A percentile compares a stretch with the other conserved stretches of the same genome.
Evolutionary conservation across 2,113 vertebrate species (phyloP).

Genomic region (Noturus placidus): DNA sequence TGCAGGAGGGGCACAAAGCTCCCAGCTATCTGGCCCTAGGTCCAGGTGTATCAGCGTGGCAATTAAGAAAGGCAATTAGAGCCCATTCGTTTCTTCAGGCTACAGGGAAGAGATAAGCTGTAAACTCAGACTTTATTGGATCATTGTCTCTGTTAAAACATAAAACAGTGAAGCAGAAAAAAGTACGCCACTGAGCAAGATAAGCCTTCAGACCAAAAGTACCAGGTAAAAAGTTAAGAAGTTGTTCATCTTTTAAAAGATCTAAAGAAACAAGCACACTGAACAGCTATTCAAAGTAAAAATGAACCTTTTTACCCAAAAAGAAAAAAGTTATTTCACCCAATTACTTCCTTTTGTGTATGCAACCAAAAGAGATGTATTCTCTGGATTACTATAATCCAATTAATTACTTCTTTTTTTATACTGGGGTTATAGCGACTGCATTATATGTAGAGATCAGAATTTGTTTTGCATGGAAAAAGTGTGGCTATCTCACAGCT

Average conservation of each 20-base stretch:
- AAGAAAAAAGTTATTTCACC: background rate
- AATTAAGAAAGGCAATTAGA: slow-evolving; percentile 60
- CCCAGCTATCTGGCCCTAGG: slow-evolving; percentile 40
- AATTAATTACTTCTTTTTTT: background rate
- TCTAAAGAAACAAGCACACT: background rate
- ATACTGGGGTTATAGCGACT: background rate
- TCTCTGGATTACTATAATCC: background rate
- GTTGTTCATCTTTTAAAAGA: slow-evolving; percentile 30
- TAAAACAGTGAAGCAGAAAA: slow-evolving; percentile 53
- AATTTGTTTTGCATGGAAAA: background rate
- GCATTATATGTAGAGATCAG: background rate
- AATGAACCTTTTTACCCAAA: background rate
- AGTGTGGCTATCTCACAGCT: background rate
- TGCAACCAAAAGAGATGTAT: background rate
- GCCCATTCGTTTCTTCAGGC: slow-evolving; percentile 62
- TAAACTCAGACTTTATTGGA: slow-evolving; percentile 67
- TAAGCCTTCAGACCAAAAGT: slow-evolving; percentile 30
- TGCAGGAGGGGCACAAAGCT: slow-evolving; percentile 40
- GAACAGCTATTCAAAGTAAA: slow-evolving; percentile 1
- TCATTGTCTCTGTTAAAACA: slow-evolving; percentile 65
- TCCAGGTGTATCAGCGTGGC: slow-evolving; percentile 59
- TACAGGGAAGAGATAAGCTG: slow-evolving; percentile 66
- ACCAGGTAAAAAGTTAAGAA: slow-evolving; percentile 33
- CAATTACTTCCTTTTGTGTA: background rate
- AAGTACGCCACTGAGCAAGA: slow-evolving; percentile 49